Evolutionary conservation across 2,113 vertebrate species (phyloP).

Genomic region (Probosciger aterrimus): DNA sequence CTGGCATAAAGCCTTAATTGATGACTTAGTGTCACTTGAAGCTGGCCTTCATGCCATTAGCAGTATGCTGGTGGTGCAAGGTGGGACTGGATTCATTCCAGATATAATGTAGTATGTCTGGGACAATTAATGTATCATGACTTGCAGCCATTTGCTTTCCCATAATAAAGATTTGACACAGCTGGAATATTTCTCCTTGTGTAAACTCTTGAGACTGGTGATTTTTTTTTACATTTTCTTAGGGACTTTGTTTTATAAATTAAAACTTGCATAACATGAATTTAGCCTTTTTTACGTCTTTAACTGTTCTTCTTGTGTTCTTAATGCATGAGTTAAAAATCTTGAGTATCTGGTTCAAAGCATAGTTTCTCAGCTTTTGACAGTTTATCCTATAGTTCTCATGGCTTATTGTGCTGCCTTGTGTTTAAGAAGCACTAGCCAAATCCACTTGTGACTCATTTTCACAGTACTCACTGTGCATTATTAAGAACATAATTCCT

Average conservation of each 20-base stretch:
- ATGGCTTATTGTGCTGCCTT: background rate
- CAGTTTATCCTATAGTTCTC: background rate
- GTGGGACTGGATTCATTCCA: background rate
- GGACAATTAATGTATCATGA: background rate
- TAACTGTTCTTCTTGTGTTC: background rate
- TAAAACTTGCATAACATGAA: background rate
- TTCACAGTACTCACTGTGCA: background rate
- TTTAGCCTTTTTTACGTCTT: background rate
- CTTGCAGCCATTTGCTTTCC: background rate
- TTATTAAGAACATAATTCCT: constrained; percentile 2
- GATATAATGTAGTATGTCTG: background rate
- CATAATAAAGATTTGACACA: background rate
- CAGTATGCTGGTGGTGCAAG: background rate
- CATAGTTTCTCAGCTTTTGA: background rate
- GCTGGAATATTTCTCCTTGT: background rate
- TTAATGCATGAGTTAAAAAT: background rate
- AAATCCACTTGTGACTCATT: background rate
- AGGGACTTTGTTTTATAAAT: background rate
- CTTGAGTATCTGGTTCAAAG: background rate
- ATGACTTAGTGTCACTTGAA: background rate
- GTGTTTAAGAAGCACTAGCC: background rate
- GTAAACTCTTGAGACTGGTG: background rate
- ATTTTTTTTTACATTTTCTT: background rate
- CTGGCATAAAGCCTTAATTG: background rate
- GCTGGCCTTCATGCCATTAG: background rate